These are phyloP conservation scores for Chaetoderma sp. DNA, from an alignment of 2,888 invertebrate species.

Conservation along the genomic window DNA sequence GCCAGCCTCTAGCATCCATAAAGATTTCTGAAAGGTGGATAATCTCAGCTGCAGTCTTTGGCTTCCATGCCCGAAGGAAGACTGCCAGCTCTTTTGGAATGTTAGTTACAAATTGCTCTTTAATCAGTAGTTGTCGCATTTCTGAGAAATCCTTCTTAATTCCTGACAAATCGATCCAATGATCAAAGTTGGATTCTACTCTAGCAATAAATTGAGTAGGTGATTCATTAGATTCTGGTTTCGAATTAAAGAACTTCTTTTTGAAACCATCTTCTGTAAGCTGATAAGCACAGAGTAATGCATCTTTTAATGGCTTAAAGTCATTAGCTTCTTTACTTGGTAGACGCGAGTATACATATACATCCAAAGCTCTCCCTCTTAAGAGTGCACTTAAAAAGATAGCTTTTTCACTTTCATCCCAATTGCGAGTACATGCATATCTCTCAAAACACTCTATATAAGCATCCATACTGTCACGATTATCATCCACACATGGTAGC, in stretches of 20 bases:
- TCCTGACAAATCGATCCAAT: neutral
- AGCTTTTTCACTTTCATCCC: neutral
- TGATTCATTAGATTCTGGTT: neutral
- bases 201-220: neutral
- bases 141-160: no score
- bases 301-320: neutral
- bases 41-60: no score
- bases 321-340: neutral
- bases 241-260: neutral
- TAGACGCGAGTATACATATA: neutral
- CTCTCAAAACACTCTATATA: slow-evolving; percentile 16
- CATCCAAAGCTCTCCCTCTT: slow-evolving; percentile 4
- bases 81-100: no score
- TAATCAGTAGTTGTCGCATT: no score
- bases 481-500: slow-evolving; percentile 7
- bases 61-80: no score
- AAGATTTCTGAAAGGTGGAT: no score
- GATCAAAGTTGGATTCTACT: neutral
- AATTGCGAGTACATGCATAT: slow-evolving; percentile 1
- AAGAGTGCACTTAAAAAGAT: neutral
- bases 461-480: slow-evolving; percentile 9
- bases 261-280: slow-evolving; percentile 8
- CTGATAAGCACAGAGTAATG: neutral
- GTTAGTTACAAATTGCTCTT: no score
- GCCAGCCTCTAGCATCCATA: no score